phyloP scores from a whole-genome alignment of 2,113 vertebrate genomes.

The Salvator merianae region DNA sequence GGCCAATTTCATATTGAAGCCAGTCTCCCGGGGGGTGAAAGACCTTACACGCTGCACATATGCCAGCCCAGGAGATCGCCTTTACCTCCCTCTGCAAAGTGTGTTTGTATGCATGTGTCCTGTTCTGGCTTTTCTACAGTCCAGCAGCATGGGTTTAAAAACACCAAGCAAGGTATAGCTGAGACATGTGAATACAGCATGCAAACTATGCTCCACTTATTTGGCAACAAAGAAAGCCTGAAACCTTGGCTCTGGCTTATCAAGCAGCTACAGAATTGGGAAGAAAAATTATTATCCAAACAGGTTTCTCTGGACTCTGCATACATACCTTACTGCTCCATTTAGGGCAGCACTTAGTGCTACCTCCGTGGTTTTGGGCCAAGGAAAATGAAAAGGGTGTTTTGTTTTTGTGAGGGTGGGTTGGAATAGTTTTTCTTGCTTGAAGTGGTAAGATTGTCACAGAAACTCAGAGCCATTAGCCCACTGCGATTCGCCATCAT shows the following conservation, averaged over 20 bases:
- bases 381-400: background rate
- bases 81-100: background rate
- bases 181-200: background rate
- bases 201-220: background rate
- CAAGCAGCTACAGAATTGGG: constrained; percentile 10
- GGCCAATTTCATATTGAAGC: background rate
- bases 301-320: background rate
- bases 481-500: background rate
- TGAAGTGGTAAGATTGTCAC: constrained; percentile 3
- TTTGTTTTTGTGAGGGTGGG: no score
- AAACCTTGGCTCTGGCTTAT: background rate
- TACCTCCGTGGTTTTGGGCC: background rate
- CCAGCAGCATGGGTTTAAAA: background rate
- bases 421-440: background rate
- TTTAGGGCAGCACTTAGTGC: background rate
- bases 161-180: background rate
- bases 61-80: background rate
- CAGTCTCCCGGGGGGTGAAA: background rate
- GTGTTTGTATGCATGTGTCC: background rate
- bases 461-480: constrained; percentile 10
- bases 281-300: background rate
- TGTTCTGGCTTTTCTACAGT: background rate
- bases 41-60: background rate
- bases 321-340: background rate
- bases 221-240: background rate